Percentiles rank a stretch among this genome's conserved stretches.
Conservation (phyloP, 2,797 vertebrate species). For the Etheostoma perlongum region DNA sequence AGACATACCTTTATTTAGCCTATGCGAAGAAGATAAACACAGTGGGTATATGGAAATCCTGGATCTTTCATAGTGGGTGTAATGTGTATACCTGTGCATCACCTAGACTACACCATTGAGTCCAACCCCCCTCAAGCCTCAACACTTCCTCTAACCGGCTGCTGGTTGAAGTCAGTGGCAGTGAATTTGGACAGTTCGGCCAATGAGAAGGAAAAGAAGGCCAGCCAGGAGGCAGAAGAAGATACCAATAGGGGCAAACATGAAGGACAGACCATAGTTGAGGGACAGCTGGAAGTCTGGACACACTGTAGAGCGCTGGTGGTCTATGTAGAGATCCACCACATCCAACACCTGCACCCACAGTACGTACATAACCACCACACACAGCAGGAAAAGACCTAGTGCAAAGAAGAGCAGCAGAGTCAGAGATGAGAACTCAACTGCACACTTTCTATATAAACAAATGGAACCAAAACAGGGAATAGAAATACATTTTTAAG, state of each 20-base stretch:
- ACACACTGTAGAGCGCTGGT: slow-evolving; percentile 84
- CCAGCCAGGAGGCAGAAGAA: slow-evolving; percentile 94
- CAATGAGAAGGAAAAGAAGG: slow-evolving; percentile 93
- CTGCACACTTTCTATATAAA: background rate
- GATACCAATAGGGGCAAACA: slow-evolving; percentile 92
- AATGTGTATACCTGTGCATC: no score
- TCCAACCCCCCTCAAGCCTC: background rate
- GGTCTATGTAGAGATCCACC: slow-evolving; percentile 84
- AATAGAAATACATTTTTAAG: background rate
- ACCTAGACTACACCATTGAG: no score
- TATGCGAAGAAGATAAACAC: no score
- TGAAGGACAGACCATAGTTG: slow-evolving; percentile 94
- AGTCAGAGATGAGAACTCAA: background rate
- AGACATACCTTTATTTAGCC: no score
- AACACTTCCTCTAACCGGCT: slow-evolving; percentile 33
- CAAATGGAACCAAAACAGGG: background rate
- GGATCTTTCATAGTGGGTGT: no score
- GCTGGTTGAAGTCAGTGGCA: slow-evolving; percentile 74
- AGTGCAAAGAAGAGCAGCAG: slow-evolving; percentile 32
- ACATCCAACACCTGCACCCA: slow-evolving; percentile 94
- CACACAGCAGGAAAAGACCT: slow-evolving; percentile 92
- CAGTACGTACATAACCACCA: slow-evolving; percentile 93
- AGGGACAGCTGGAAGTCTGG: slow-evolving; percentile 84
- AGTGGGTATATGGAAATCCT: no score
- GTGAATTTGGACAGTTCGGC: slow-evolving; percentile 88